Evolutionary conservation across 2,888 invertebrate species (phyloP).

Genomic region (Ophion costatus): DNA sequence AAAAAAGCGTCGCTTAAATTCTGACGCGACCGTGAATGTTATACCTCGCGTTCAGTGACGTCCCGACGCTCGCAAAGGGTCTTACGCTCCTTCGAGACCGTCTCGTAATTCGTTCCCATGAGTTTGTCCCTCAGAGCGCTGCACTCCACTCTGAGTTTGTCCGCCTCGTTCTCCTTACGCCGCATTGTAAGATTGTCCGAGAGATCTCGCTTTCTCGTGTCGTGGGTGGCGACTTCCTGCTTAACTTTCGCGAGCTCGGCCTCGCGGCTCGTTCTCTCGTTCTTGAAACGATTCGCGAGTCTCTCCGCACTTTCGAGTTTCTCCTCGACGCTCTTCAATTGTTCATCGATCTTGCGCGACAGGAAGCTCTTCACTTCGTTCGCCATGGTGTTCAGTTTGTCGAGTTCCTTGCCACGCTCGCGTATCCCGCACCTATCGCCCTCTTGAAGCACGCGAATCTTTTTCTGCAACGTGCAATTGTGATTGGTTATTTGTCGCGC

Average conservation of each 20-base stretch:
- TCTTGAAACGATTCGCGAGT: constrained; percentile 84
- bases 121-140: constrained; percentile 83
- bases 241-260: constrained; percentile 79
- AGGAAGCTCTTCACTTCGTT: constrained; percentile 86
- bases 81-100: constrained; percentile 86
- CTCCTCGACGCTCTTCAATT: constrained; percentile 80
- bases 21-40: neutral
- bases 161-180: constrained; percentile 75
- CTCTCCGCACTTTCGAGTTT: constrained; percentile 80
- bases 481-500: neutral
- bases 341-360: constrained; percentile 85
- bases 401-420: constrained; percentile 83
- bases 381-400: constrained; percentile 85
- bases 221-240: constrained; percentile 74
- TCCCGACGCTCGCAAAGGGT: constrained; percentile 85
- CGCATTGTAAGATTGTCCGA: constrained; percentile 76
- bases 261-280: constrained; percentile 85
- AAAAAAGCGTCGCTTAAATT: neutral
- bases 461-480: constrained; percentile 73
- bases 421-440: constrained; percentile 83
- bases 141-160: constrained; percentile 77
- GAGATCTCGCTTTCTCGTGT: constrained; percentile 76
- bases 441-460: constrained; percentile 81
- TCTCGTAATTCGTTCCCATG: constrained; percentile 86
- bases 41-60: constrained; percentile 84